Base-by-base conservation (phyloP, 30 jellyfish, hydroid and myxozoan species). In the Chrysaora quinquecirrha region DNA sequence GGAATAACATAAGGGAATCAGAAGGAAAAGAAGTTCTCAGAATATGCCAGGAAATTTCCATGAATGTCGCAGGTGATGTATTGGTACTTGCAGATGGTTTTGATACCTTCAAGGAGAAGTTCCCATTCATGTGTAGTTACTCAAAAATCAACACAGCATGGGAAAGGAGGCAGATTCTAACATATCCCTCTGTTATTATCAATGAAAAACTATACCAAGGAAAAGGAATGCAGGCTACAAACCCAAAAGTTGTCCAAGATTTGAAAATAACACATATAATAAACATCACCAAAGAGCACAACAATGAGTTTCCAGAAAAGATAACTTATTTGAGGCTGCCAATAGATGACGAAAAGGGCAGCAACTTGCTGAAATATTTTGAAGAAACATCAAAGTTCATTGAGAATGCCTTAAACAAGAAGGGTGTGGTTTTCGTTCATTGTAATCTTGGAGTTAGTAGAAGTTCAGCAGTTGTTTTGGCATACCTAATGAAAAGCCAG, bases 381-480 rank as follows among this genome's bases (percentile, higher is more conserved):
- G 65, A 90, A 33, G 85, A 74, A 18, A 63, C 96, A 22, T 63
- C 94, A 30, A 87, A 90, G 11, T 90, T 90, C 34, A 90, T 90
- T 48, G 63, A 47, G 20, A 76, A 68, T 20, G 97, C 97, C 34
- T 48, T 90, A 0, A 34, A 62, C 34, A 77, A 77, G 60, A 73
- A 52, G 23, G 95, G 97, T 38, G 65, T 86, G 14, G 94, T 90
- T 1, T 64, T 90, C 10, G 91, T 90, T 58, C 97, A 90, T 48
- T 90, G 97, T 34, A 90, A 90, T 48, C 89, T 78, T 25, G 97
- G 97, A 18, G 86, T 90, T 0, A 90, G 97, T 54, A 91, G 97
- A 16, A 90, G 97, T 73, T 90, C 97, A 7, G 54, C 97, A 0
- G 50, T 90, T 34, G 80, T 73, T 20, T 70, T 90, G 1, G 96